Base-by-base conservation (phyloP, 1,140 invertebrate genomes). In the Halesus radiatus region DNA sequence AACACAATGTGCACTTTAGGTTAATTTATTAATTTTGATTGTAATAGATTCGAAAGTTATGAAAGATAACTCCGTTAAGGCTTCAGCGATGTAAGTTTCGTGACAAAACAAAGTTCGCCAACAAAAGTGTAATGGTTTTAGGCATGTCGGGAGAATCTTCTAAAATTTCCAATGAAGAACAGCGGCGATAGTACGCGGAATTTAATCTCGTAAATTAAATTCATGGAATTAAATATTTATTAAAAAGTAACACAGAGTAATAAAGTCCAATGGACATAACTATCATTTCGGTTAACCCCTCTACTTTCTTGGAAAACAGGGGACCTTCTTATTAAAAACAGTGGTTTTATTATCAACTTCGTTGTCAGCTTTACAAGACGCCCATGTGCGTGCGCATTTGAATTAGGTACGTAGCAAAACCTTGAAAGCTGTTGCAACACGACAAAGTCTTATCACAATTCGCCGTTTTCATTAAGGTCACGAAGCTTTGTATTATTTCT, bases 151-250 rank as follows among this genome's bases (percentile, higher is more conserved):
- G 50, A 20, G 10, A 54, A 78, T 56, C 22, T 76, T 76, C 22
- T 23, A 5, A 22, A 20, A 50, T 29, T 60, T 3, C 18, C 50
- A 52, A 26, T 2, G 26, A 62, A 76, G 37, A 76, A 23, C 53
- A 10, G 18, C 26, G 18, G 10, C 37, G 1, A 54, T 68, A 54
- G 3, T 70, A 18, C 62, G 1, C 7, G 54, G 18, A 18, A 70
- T 66, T 78, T 68, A 56, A 22, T 62, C 22, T 54, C 20, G 20
- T 62, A 76, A n/a, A 29, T 22, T 37, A 22, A 60, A 58, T 76
- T 76, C 53, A 53, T 32, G 73, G 20, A 3, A 29, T 29, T 29
- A 76, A 18, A 78, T 78, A 78, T 78, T 54, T 18, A 78, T 78
- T 37, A 78, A 62, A 0, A 18, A 20, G 13, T 22, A 23, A 62